Conservation (phyloP, 2,888 invertebrate species). For the Lucinisca nassula region DNA sequence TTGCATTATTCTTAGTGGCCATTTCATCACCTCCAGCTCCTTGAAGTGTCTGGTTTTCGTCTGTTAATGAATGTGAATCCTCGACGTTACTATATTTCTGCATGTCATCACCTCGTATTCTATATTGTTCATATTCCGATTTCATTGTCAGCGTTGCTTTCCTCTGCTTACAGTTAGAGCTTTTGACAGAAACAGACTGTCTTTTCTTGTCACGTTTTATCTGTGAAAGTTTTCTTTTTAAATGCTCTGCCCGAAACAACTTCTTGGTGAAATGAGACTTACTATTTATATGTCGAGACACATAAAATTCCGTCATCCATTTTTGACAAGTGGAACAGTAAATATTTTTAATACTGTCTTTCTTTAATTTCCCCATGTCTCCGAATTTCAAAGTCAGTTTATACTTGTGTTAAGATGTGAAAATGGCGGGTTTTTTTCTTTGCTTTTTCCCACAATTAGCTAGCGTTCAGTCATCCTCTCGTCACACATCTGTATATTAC, state of each 20-base stretch:
- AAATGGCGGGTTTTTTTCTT: too few species aligned
- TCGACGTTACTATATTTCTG: background rate
- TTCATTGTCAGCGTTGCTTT: background rate
- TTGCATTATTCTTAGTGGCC: background rate
- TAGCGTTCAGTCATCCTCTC: too few species aligned
- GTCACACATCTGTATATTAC: too few species aligned
- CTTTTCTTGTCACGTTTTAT: conserved; percentile 2
- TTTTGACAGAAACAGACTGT: background rate
- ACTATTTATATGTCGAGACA: conserved; percentile 42
- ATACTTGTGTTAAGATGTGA: too few species aligned
- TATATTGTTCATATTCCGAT: background rate
- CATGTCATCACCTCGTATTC: background rate
- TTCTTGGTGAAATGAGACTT: conserved; percentile 35
- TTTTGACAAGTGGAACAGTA: conserved; percentile 43
- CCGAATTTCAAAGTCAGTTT: too few species aligned
- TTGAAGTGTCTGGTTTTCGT: background rate
- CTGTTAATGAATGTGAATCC: background rate
- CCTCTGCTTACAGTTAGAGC: background rate
- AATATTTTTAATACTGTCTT: conserved; percentile 36
- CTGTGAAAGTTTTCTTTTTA: background rate
- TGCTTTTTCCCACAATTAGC: too few species aligned
- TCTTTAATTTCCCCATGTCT: conserved; percentile 25
- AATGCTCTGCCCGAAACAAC: conserved; percentile 13
- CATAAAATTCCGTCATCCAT: conserved; percentile 58
- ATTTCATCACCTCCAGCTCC: background rate